A percentile compares a stretch with the other conserved stretches of the same genome.
Evolutionary conservation across 2,113 vertebrate genomes (phyloP).

Genomic region (Cavia aperea): DNA sequence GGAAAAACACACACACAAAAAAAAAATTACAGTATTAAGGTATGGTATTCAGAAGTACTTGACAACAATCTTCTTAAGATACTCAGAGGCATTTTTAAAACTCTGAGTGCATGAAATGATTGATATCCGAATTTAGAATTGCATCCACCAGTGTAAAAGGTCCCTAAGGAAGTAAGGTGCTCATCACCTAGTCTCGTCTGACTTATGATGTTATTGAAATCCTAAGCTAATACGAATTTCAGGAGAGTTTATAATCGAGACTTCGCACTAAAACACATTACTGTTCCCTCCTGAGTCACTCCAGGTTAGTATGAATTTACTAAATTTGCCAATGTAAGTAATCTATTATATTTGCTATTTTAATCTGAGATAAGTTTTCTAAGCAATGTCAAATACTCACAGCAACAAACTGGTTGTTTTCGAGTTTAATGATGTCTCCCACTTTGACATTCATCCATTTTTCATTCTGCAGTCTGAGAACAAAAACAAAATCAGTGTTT

Average conservation of each 20-base stretch:
- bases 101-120: background rate
- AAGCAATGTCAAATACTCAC: constrained; percentile 72
- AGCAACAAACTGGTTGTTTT: constrained; percentile 82
- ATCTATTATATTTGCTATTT: background rate
- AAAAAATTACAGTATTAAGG: background rate
- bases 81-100: constrained; percentile 18
- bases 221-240: background rate
- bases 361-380: background rate
- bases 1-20: too few relatives aligned
- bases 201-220: constrained; percentile 17
- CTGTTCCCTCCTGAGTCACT: background rate
- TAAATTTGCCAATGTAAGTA: constrained; percentile 38
- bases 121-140: background rate
- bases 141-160: background rate
- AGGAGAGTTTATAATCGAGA: constrained; percentile 12
- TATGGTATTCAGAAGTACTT: background rate
- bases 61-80: constrained; percentile 26
- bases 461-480: constrained; percentile 73
- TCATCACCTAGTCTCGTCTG: background rate
- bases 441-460: constrained; percentile 79
- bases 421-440: constrained; percentile 76
- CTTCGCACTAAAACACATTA: background rate
- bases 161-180: background rate
- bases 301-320: background rate
- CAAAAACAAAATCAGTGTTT: constrained; percentile 35